A percentile compares a stretch with the other conserved stretches of the same genome.
Evolutionary conservation across 1,140 invertebrate species (phyloP).

Genomic region (Drosophila elegans): DNA sequence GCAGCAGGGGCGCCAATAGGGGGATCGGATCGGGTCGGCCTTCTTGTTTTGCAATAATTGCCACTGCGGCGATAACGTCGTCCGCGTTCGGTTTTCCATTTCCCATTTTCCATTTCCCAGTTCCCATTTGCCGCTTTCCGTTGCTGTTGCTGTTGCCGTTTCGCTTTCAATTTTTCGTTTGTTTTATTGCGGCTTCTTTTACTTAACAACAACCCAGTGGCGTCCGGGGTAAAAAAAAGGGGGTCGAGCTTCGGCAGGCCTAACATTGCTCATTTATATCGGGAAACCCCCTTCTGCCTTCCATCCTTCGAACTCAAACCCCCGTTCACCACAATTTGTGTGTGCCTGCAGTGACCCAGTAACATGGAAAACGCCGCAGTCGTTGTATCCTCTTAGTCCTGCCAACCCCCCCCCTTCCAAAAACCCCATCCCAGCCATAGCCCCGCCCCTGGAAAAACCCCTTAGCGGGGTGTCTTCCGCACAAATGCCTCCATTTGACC

Average conservation of each 20-base stretch:
- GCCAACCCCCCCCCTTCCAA: neutral
- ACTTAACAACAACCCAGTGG: slow-evolving; percentile 46
- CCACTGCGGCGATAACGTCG: slow-evolving; percentile 50
- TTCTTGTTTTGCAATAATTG: slow-evolving; percentile 72
- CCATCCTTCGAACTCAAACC: neutral
- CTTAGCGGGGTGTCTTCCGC: slow-evolving; percentile 77
- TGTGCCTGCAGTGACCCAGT: slow-evolving; percentile 83
- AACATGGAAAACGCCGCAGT: slow-evolving; percentile 78
- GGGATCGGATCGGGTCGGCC: neutral
- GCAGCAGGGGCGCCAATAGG: slow-evolving; percentile 5
- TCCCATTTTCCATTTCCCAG: slow-evolving; percentile 31
- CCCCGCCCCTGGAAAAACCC: slow-evolving; percentile 49
- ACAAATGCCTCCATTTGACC: slow-evolving; percentile 84
- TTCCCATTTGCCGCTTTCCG: slow-evolving; percentile 19
- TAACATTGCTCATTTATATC: slow-evolving; percentile 81
- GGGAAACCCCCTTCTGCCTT: slow-evolving; percentile 16
- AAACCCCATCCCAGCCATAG: neutral
- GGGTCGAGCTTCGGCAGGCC: neutral
- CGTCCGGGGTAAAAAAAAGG: neutral
- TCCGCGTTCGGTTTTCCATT: slow-evolving; percentile 50
- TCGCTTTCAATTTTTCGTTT: slow-evolving; percentile 51
- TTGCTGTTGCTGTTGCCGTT: slow-evolving; percentile 13
- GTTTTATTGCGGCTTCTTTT: slow-evolving; percentile 76
- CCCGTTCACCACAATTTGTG: slow-evolving; percentile 73
- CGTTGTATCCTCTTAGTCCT: slow-evolving; percentile 23